Base-by-base conservation (phyloP, 2,797 vertebrate species). In the Serranus cabrilla region DNA sequence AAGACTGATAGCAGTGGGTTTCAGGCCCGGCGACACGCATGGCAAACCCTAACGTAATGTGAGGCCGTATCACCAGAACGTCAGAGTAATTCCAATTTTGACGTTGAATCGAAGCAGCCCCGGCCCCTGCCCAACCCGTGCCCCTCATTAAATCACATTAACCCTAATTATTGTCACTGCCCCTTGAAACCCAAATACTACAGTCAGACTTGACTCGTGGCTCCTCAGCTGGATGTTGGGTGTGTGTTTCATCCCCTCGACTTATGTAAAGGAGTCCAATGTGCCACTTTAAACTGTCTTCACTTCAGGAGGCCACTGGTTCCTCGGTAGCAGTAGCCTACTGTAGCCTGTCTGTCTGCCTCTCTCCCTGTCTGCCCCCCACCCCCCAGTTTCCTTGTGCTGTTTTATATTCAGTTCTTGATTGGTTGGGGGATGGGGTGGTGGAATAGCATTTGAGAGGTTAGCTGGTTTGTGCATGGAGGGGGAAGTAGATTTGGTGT, bases 361-460 rank as follows among this genome's bases (percentile, higher is more conserved):
- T 64, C 7, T 20, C 55, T 63, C 51, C 82, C 67, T 58, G 57
- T 54, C 57, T 74, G 40, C 43, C 40, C 58, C 21, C 51, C 61
- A 23, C 52, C 63, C 72, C 84, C 80, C 81, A 71, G 73, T 80
- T 88, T 90, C 80, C 89, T 84, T 85, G 39, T 66, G 85, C 90
- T 90, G 82, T 88, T 93, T 90, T 93, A 93, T 87, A 92, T 93
- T 92, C 89, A 86, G 82, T 83, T 85, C 89, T 91, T 92, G 91
- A 94, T 94, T 94, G 90, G 89, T 87, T 90, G 78, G 91, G 88
- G 91, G 90, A 89, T 90, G 88, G 88, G 79, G 71, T 65, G 77
- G 67, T 70, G 81, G 75, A 89, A 87, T 77, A 81, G 71, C 76
- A 78, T 90, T 90, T 81, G 79, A 83, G 86, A 78, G 89, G 91